Percentiles rank a stretch among this genome's conserved stretches.
These are phyloP conservation scores for Peromyscus californicus DNA, from an alignment of 2,113 vertebrate genomes.

Conservation along the genomic window DNA sequence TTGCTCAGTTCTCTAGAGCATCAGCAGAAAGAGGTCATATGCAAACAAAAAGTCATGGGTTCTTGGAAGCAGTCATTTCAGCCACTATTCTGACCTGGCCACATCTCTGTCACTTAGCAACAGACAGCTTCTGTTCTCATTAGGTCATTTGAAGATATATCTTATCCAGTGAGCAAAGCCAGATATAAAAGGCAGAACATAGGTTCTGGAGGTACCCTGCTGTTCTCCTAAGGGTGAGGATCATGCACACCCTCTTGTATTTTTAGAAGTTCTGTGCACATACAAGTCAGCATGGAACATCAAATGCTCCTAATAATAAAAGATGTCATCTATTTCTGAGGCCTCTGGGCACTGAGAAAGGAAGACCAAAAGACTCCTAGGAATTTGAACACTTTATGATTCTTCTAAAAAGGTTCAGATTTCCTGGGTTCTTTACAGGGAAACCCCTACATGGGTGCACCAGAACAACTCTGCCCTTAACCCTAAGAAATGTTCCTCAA, in stretches of 20 bases:
- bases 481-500: background rate
- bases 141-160: background rate
- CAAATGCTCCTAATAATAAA: background rate
- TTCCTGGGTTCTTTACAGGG: background rate
- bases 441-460: background rate
- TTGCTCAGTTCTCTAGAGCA: background rate
- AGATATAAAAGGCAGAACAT: too few species aligned
- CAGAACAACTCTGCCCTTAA: background rate
- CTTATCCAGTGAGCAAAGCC: background rate
- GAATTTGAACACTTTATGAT: background rate
- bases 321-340: too few species aligned
- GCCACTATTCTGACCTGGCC: background rate
- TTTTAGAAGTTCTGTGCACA: background rate
- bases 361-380: background rate
- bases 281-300: background rate
- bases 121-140: background rate
- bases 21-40: background rate
- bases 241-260: rapidly evolving
- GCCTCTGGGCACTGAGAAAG: background rate
- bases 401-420: background rate
- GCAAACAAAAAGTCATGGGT: background rate
- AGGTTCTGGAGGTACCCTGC: too few species aligned
- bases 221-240: background rate
- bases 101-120: background rate
- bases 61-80: background rate